phyloP scores from a whole-genome alignment of 2,113 vertebrate genomes.

The Macaca mulatta region DNA sequence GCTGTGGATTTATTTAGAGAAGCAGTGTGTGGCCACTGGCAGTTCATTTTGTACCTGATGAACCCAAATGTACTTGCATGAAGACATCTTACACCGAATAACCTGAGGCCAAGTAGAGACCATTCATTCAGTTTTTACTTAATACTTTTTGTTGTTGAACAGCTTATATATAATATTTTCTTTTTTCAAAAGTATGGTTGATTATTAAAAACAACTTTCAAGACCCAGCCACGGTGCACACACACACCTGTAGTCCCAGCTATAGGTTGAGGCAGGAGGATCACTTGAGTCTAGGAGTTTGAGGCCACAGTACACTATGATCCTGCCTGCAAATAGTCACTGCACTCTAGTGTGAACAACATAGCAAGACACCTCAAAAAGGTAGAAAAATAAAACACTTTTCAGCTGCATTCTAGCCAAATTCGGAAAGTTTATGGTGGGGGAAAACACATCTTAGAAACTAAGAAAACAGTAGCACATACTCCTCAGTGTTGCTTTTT shows the following conservation, averaged over 20 bases:
- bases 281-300: neutral
- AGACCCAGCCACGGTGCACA: neutral
- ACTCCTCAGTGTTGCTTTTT: neutral
- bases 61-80: neutral
- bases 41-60: neutral
- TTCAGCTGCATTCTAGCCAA: neutral
- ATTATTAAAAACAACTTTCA: neutral
- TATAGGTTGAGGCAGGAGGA: neutral
- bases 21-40: no score
- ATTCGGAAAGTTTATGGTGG: neutral
- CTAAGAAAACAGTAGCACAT: neutral
- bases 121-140: neutral
- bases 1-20: neutral
- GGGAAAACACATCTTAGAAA: neutral
- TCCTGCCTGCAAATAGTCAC: neutral
- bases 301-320: neutral
- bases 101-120: neutral
- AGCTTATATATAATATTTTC: neutral
- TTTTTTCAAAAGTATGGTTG: neutral
- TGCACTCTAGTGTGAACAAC: neutral
- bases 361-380: neutral
- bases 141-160: constrained; percentile 1
- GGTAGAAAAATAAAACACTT: neutral
- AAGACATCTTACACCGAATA: neutral
- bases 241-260: neutral